phyloP scores from a whole-genome alignment of 2,888 invertebrate species.

The Calliopum simillimum region DNA sequence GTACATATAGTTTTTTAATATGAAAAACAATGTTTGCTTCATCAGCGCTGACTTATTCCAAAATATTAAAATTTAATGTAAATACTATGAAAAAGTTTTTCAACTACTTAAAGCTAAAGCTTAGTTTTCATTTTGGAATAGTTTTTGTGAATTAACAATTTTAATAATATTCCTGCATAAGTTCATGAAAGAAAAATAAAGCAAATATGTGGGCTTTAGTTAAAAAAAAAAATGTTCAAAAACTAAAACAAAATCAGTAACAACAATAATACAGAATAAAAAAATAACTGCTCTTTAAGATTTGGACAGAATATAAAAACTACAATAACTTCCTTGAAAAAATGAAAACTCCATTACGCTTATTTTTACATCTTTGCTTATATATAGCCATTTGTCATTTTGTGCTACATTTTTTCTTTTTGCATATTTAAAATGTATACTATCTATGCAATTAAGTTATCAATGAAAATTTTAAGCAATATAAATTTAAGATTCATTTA shows the following conservation, averaged over 20 bases:
- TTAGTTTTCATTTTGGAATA: constrained; percentile 12
- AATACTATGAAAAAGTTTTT: background rate
- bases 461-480: background rate
- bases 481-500: constrained; percentile 45
- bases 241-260: constrained; percentile 47
- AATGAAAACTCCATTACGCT: background rate
- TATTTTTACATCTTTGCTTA: constrained; percentile 33
- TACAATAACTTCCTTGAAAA: too few species aligned
- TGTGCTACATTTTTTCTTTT: constrained; percentile 41
- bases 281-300: constrained; percentile 11
- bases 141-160: constrained; percentile 1
- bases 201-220: background rate
- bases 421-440: constrained; percentile 26
- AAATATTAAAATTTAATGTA: background rate
- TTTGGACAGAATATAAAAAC: background rate
- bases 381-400: constrained; percentile 1
- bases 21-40: background rate
- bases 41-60: background rate
- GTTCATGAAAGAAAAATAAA: constrained; percentile 11
- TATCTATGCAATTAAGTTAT: background rate
- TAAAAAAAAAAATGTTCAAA: background rate
- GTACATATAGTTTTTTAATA: background rate
- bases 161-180: constrained; percentile 9
- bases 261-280: constrained; percentile 57
- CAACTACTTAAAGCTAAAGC: background rate